Evolutionary conservation across 2,888 invertebrate genomes (phyloP), one percentile per base, ranked within the genome.

Genomic region (Scotopteryx bipunctaria): DNA sequence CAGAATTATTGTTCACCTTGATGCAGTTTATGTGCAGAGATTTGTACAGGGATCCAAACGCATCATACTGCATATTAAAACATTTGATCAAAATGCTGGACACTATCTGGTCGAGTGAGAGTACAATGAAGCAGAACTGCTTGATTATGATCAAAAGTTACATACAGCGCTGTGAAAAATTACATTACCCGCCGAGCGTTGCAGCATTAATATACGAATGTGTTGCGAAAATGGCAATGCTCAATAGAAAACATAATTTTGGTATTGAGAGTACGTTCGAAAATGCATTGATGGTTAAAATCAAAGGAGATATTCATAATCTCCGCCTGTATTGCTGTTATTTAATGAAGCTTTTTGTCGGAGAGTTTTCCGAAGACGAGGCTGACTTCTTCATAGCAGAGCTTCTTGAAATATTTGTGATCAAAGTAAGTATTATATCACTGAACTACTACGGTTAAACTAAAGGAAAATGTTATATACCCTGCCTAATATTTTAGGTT

Each of bases 81-180:
- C 69, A 83, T 32, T 67, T 91, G 41, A 57, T 75, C 8, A 66
- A 67, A 35, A 75, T 88, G 54, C 71, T 91, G 5, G 79, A 83
- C 17, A 63, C 65, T 6, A 70, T 90, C 21, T 85, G 83, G 79
- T 41, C 60, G 2, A 61, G 70, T 13, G 76, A 81, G 11, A 72
- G 66, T 37, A 70, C 69, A 5, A 77, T 78, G 58, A 82, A 76
- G 53, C 76, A 82, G 33, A 91, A 91, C 65, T 86, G 88, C 63
- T 64, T 75, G 29, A 90, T 91, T 19, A 88, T 90, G 86, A 69
- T 91, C 3, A 80, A 71, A 49, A 78, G 88, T 40, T 90, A 86
- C 55, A 64, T 89, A 35, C 74, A 78, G 15, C 71, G 86, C 15
- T 83, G 84, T 57, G 73, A 78, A 32, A 82, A 81, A 15, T 63